phyloP scores from a whole-genome alignment of 2,888 invertebrate species.

The Lepas anatifera region DNA sequence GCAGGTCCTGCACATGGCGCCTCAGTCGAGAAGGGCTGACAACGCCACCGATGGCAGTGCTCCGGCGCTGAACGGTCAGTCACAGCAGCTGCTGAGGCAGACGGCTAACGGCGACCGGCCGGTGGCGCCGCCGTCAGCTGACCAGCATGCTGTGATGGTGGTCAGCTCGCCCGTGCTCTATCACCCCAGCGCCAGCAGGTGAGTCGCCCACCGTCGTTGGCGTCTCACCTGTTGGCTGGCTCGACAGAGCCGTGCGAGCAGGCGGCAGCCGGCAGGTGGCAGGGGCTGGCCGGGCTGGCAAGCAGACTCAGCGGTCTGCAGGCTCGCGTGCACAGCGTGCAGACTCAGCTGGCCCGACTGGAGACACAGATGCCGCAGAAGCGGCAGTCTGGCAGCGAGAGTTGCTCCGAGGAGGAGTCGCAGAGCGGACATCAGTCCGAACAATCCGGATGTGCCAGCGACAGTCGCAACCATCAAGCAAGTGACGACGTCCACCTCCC shows the following conservation, averaged over 20 bases:
- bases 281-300: neutral
- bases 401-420: too few relatives aligned
- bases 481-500: too few relatives aligned
- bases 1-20: too few relatives aligned
- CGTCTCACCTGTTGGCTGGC: neutral
- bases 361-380: neutral
- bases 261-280: neutral
- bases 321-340: neutral
- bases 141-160: neutral
- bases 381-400: too few relatives aligned
- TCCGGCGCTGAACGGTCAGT: too few relatives aligned
- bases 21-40: too few relatives aligned
- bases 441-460: too few relatives aligned
- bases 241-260: neutral
- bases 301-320: neutral
- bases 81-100: too few relatives aligned
- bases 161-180: neutral
- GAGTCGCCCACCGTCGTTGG: neutral
- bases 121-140: neutral
- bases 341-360: neutral
- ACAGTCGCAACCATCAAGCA: too few relatives aligned
- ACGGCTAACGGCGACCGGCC: neutral
- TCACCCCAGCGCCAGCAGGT: neutral
- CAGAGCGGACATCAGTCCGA: neutral
- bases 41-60: too few relatives aligned